These are phyloP conservation scores for Ligdia adustata DNA, from an alignment of 2,888 invertebrate species.

Conservation along the genomic window DNA sequence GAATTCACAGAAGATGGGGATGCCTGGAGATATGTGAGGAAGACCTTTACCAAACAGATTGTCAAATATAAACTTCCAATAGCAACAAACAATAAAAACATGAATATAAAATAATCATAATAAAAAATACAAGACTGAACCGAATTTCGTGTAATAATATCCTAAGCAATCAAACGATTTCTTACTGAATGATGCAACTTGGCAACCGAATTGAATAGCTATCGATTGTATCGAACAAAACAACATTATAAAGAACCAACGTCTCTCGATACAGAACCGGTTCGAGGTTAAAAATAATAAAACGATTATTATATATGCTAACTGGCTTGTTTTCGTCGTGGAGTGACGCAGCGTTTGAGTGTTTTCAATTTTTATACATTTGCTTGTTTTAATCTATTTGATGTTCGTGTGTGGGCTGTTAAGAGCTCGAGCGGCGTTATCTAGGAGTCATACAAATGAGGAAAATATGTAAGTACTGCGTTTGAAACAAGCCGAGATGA, in stretches of 20 bases:
- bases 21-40: too few species aligned
- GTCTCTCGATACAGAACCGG: constrained; percentile 32
- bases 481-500: too few species aligned
- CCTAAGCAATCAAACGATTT: too few species aligned
- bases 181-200: constrained; percentile 18
- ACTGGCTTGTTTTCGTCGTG: constrained; percentile 51
- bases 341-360: constrained; percentile 33
- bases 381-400: constrained; percentile 1
- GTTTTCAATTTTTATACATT: constrained; percentile 5
- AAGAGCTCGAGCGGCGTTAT: not conserved
- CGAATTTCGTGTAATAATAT: too few species aligned
- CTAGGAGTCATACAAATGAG: too few species aligned
- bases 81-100: too few species aligned
- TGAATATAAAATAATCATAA: too few species aligned
- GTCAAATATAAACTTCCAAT: too few species aligned
- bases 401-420: not conserved
- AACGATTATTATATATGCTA: constrained; percentile 50
- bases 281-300: constrained; percentile 42
- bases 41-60: too few species aligned
- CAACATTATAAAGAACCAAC: not conserved
- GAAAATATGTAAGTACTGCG: too few species aligned
- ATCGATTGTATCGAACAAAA: constrained; percentile 1
- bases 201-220: constrained; percentile 2
- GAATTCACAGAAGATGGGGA: too few species aligned
- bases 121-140: too few species aligned